Base-by-base conservation (phyloP, 2,797 vertebrate genomes). In the Chromis chromis region DNA sequence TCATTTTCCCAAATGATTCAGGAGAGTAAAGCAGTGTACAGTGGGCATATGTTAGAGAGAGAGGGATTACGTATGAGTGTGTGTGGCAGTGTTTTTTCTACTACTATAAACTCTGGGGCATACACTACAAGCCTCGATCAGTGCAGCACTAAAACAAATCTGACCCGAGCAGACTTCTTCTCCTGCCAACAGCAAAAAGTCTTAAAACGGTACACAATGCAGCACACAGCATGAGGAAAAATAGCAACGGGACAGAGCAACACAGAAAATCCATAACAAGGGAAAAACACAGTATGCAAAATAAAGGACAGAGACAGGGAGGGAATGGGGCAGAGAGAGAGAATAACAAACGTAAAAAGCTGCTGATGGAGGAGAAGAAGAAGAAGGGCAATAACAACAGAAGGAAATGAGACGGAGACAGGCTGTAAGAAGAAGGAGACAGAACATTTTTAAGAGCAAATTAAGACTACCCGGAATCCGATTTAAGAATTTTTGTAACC, bases 141-240 rank as follows among this genome's bases (percentile, higher is more conserved):
- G 61, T 14, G 33, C 16, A 62, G 55, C 49, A 78, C 70, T 84
- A 49, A 74, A 82, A 78, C 79, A 83, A 71, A 86, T 85, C 60
- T 79, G 79, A 71, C 79, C 66, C 56, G 66, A 50, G 78, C 71
- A 62, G 72, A 69, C 40, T 73, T 28, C 53, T 12, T 19, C 63
- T 75, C 65, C 68, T 79, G 75, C 78, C 71, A 86, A 82, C 70
- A 79, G 76, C 61, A 78, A 83, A 65, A 64, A 85, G 65, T 76
- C 75, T 76, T 70, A 81, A n/a, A 77, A 82, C 14, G 49, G 71
- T 44, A 50, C 67, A 84, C 62, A 76, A 73, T 78, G 28, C 69
- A 73, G 71, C 57, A 22, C 56, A 58, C 65, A 78, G 71, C 42
- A 5, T 46, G 65, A 68, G 56, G 48, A 8, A 54, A 21, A 46